Conservation (phyloP, 1,140 invertebrate genomes). For the Rhynchophorus ferrugineus region DNA sequence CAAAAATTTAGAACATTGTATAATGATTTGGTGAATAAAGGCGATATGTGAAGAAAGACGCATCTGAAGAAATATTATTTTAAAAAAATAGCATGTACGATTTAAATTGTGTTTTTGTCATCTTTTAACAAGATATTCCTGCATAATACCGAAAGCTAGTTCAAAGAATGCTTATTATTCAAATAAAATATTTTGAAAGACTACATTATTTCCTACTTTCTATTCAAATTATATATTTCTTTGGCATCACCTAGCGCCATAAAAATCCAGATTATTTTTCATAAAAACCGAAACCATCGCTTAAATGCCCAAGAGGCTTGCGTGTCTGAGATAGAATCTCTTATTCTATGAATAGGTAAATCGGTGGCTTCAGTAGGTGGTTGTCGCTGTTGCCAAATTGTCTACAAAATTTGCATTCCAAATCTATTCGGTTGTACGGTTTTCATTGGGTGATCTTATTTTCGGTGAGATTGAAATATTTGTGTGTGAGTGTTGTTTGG, state of each 20-base stretch:
- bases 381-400: conserved; percentile 14
- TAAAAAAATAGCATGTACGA: no score
- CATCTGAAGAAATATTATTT: no score
- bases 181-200: no score
- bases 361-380: conserved; percentile 23
- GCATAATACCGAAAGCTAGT: no score
- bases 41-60: no score
- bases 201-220: neutral
- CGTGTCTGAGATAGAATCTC: conserved; percentile 21
- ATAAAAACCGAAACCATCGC: conserved; percentile 20
- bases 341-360: conserved; percentile 39
- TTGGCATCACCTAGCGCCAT: conserved; percentile 4
- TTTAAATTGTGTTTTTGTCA: no score
- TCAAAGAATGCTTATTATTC: no score
- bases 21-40: no score
- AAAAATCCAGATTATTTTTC: conserved; percentile 23
- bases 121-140: no score
- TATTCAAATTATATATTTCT: neutral
- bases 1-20: no score
- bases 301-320: conserved; percentile 15
- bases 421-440: conserved; percentile 5
- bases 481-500: no score
- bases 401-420: no score
- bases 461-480: neutral
- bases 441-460: neutral